A percentile compares a stretch with the other conserved stretches of the same genome.
Evolutionary conservation across 2,797 vertebrate species (phyloP).

Genomic region (Sebastes ruberrimus): DNA sequence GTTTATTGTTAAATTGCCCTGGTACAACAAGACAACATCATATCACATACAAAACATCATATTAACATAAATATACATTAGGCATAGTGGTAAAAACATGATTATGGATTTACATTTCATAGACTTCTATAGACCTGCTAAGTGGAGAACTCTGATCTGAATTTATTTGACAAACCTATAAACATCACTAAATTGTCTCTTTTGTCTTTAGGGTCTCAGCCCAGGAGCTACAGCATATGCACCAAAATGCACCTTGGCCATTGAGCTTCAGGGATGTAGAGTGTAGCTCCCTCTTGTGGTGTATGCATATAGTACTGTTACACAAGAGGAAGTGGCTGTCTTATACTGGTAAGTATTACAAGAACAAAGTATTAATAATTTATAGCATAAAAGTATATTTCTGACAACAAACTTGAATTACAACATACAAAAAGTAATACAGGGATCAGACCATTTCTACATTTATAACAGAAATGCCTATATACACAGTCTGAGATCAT

Average conservation of each 20-base stretch:
- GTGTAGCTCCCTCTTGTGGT: constrained; percentile 43
- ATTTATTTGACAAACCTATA: neutral
- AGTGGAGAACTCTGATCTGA: neutral
- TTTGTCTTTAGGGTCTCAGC: neutral
- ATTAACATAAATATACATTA: neutral
- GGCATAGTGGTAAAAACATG: neutral
- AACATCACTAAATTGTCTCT: neutral
- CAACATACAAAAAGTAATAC: neutral
- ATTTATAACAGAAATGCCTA: neutral
- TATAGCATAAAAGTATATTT: neutral
- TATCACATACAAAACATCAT: neutral
- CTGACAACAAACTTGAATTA: neutral
- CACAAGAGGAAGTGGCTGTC: neutral
- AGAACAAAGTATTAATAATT: neutral
- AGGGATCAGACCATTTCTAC: neutral
- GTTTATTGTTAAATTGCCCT: neutral
- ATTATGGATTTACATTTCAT: neutral
- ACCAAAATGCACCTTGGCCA: neutral
- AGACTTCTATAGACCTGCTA: neutral
- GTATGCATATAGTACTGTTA: neutral
- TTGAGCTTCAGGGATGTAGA: neutral
- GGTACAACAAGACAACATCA: neutral
- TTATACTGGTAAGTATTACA: neutral
- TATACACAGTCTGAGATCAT: neutral
- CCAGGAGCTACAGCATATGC: too few relatives aligned